Evolutionary conservation across 2,888 invertebrate species (phyloP), one percentile per base, ranked within the genome.

Genomic region (Himalopsyche anomala): DNA sequence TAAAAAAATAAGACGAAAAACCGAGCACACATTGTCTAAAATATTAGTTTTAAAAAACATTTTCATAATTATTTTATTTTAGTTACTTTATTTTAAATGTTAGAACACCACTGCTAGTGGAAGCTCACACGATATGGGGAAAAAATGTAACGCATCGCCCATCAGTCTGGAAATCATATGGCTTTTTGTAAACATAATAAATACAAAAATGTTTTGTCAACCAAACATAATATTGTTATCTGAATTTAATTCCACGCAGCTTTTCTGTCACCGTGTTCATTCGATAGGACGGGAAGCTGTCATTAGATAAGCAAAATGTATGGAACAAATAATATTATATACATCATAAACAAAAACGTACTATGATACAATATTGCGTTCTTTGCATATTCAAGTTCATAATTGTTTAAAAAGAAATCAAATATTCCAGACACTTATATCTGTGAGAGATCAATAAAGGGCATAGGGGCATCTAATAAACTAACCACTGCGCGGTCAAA

Each of bases 111-210:
- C 19, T 74, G 74, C 15, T 28, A 5, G 38, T 38, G 74, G 74
- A 74, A 74, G 74, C 74, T 74, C 36, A 74, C 74, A 38, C 74
- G 74, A 12, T 28, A 74, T 38, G 36, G 51, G 36, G 11, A 74
- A 74, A 74, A 74, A 62, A 15, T 36, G 36, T 74, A 74, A 74
- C 74, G 38, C 36, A 74, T 74, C 74, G 38, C 74, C 38, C 38
- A 74, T 38, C 74, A 74, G 74, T 74, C 74, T 74, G 74, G 74
- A 74, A 74, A 74, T 74, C 74, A 74, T 74, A 74, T 74, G 38
- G 74, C 74, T 74, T 74, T 74, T 74, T 28, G 74, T 74, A 74
- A 74, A 74, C 36, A 74, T 74, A 36, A 38, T 74, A 74, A 11
- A 45, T 38, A 28, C 36, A 28, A 74, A 74, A 12, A 74, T 74